A percentile compares a stretch with the other conserved stretches of the same genome.
Conservation (phyloP, 2,797 vertebrate genomes). For the Holocentrus rufus region DNA sequence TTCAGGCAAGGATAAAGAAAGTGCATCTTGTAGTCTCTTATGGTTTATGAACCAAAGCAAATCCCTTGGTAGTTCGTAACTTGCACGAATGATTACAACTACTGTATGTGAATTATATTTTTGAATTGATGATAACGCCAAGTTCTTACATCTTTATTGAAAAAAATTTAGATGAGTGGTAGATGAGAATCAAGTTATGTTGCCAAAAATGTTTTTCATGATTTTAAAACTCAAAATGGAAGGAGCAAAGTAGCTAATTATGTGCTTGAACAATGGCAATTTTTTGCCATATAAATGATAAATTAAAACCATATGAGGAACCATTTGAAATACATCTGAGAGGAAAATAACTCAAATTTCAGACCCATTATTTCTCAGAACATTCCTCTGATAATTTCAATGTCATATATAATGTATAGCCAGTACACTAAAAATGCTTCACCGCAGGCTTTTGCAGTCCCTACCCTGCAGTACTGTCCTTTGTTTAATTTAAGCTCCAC, state of each 20-base stretch:
- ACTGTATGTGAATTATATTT: too few species aligned
- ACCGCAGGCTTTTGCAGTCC: neutral
- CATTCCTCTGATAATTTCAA: neutral
- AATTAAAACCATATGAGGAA: conserved; percentile 13
- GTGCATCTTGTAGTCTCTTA: neutral
- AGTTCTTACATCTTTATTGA: too few species aligned
- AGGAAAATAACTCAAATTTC: conserved; percentile 14
- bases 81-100: neutral
- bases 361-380: conserved; percentile 7
- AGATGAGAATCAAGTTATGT: too few species aligned
- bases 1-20: conserved; percentile 29
- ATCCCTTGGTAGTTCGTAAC: neutral
- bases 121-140: too few species aligned
- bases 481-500: conserved; percentile 35
- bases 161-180: too few species aligned
- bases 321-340: conserved; percentile 9
- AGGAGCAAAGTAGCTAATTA: conserved; percentile 26
- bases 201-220: neutral
- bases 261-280: conserved; percentile 20
- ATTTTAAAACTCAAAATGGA: neutral
- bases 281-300: conserved; percentile 20
- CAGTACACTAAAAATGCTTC: conserved; percentile 1
- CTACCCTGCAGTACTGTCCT: conserved; percentile 20
- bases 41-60: neutral
- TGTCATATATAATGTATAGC: neutral